phyloP scores from a whole-genome alignment of 2,888 invertebrate genomes.

The Eupithecia vulgata region DNA sequence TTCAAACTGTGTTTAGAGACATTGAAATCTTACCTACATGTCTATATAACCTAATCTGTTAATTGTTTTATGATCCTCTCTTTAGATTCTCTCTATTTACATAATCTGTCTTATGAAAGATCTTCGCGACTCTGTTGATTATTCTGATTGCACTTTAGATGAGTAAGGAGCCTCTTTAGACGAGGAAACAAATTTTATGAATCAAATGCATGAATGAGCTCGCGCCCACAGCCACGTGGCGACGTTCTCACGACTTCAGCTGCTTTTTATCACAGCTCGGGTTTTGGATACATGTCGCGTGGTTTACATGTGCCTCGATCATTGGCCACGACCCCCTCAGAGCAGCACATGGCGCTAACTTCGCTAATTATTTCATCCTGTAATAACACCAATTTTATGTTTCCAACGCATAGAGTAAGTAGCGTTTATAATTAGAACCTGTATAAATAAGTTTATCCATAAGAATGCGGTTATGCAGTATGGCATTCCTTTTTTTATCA shows the following conservation, averaged over 20 bases:
- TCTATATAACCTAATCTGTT: not conserved
- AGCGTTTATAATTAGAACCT: not conserved
- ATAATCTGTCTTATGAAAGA: not conserved
- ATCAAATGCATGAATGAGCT: slow-evolving; percentile 83
- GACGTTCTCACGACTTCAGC: slow-evolving; percentile 74
- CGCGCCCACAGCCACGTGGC: slow-evolving; percentile 73
- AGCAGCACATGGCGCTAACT: slow-evolving; percentile 73
- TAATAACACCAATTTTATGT: slow-evolving; percentile 37
- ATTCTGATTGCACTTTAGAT: not conserved
- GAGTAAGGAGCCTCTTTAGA: slow-evolving; percentile 52
- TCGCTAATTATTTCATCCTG: slow-evolving; percentile 78
- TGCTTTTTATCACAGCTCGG: slow-evolving; percentile 74
- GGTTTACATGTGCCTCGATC: slow-evolving; percentile 73
- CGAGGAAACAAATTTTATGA: slow-evolving; percentile 72
- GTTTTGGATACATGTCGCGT: slow-evolving; percentile 72
- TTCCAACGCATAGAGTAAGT: slow-evolving; percentile 17
- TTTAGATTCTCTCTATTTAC: not conserved
- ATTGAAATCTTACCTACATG: not conserved
- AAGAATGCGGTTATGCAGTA: not conserved
- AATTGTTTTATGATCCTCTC: not conserved
- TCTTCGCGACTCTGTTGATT: not conserved
- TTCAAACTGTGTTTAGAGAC: not conserved
- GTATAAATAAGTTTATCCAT: not conserved
- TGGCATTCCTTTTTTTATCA: too few species aligned
- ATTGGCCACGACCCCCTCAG: slow-evolving; percentile 74